A percentile compares a stretch with the other conserved stretches of the same genome.
phyloP scores from a whole-genome alignment of 2,113 vertebrate species.

The Machaerirhynchus nigripectus region DNA sequence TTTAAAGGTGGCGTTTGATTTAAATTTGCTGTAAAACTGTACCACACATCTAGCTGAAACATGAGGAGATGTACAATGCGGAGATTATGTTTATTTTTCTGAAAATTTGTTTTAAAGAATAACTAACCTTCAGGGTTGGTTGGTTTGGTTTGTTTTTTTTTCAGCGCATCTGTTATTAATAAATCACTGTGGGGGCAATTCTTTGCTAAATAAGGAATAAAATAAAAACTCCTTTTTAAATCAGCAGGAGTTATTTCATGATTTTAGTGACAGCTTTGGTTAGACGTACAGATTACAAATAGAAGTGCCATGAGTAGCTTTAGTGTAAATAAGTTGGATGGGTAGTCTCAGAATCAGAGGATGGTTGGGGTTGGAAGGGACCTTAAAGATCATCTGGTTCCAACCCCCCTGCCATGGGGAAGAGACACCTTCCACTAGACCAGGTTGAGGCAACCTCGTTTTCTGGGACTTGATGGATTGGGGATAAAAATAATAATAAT shows the following conservation, averaged over 20 bases:
- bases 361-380: not conserved
- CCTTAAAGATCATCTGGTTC: not conserved
- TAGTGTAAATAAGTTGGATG: not conserved
- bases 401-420: not conserved
- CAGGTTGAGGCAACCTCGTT: fast-evolving
- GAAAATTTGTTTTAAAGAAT: conserved; percentile 29
- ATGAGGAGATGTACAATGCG: not conserved
- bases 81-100: conserved; percentile 37
- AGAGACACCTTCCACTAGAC: too few species aligned
- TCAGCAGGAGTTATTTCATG: not conserved
- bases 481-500: not conserved
- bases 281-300: not conserved
- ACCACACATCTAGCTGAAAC: conserved; percentile 30
- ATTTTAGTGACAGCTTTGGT: not conserved
- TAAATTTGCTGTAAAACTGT: conserved; percentile 46
- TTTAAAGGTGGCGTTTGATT: conserved; percentile 25
- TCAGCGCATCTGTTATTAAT: conserved; percentile 15
- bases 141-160: not conserved
- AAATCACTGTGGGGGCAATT: not conserved
- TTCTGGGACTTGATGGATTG: not conserved
- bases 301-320: not conserved
- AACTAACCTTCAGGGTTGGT: not conserved
- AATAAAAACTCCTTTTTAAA: conserved; percentile 7
- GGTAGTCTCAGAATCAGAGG: not conserved
- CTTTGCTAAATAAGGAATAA: conserved; percentile 47